Conservation (phyloP, 1,140 invertebrate genomes). For the Cotesia vestalis region DNA sequence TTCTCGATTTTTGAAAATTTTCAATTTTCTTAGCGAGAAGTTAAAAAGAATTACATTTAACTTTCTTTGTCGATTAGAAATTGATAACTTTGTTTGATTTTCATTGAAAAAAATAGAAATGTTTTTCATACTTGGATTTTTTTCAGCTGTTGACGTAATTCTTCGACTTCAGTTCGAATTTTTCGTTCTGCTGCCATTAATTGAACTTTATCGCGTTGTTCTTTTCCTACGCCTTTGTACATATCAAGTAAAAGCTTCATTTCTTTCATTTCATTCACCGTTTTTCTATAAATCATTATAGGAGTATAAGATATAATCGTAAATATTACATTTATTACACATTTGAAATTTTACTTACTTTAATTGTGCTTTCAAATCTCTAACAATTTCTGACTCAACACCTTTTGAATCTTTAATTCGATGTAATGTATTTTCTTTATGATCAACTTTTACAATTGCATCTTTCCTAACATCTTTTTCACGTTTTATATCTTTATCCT, state of each 20-base stretch:
- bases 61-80: too few relatives aligned
- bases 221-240: slow-evolving; percentile 97
- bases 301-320: not conserved
- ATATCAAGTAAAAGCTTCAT: slow-evolving; percentile 95
- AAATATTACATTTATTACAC: not conserved
- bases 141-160: slow-evolving; percentile 84
- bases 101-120: slow-evolving; percentile 1
- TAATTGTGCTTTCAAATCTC: slow-evolving; percentile 89
- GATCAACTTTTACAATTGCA: slow-evolving; percentile 63
- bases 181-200: slow-evolving; percentile 96
- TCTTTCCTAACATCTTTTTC: slow-evolving; percentile 74
- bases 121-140: slow-evolving; percentile 74
- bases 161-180: slow-evolving; percentile 87
- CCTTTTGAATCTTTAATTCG: slow-evolving; percentile 71
- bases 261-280: slow-evolving; percentile 90
- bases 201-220: slow-evolving; percentile 95
- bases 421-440: slow-evolving; percentile 65
- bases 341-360: slow-evolving; percentile 74
- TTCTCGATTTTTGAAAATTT: too few relatives aligned
- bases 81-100: not conserved
- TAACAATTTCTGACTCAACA: slow-evolving; percentile 73
- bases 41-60: too few relatives aligned
- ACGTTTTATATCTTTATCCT: slow-evolving; percentile 70
- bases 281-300: slow-evolving; percentile 76
- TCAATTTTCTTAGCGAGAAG: too few relatives aligned